Evolutionary conservation across 2,797 vertebrate species (phyloP).

Genomic region (Octomys mimax): DNA sequence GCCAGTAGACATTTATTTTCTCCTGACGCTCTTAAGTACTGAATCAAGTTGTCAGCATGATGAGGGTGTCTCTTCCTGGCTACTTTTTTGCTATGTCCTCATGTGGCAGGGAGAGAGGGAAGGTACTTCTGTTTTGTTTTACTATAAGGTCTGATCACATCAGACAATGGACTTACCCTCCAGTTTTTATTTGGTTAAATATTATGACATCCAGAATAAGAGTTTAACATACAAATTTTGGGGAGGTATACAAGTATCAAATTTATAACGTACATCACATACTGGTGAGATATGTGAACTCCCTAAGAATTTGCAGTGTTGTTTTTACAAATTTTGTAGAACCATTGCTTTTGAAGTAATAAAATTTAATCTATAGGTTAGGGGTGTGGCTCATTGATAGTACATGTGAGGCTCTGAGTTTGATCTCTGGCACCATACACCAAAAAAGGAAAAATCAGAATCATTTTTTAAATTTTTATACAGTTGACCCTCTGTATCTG

Average conservation of each 20-base stretch:
- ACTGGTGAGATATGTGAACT: background rate
- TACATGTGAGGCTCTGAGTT: background rate
- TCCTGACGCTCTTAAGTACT: background rate
- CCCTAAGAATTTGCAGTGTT: background rate
- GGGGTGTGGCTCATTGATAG: background rate
- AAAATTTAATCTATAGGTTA: background rate
- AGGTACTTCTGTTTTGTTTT: background rate
- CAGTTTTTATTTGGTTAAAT: background rate
- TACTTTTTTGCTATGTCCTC: background rate
- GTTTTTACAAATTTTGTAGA: slow-evolving; percentile 1
- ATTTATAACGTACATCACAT: background rate
- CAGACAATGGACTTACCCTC: background rate
- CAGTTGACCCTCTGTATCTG: background rate
- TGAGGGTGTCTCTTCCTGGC: background rate
- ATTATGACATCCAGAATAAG: background rate
- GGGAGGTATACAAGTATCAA: background rate
- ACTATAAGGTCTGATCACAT: background rate
- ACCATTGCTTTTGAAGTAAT: slow-evolving; percentile 24
- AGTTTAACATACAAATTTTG: background rate
- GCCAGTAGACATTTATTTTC: background rate
- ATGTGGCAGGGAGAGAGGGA: background rate
- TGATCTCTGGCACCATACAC: background rate
- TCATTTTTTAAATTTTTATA: background rate
- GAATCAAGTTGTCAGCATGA: background rate
- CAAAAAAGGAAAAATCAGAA: background rate